These are phyloP conservation scores for Rhyacophila evoluta DNA, from an alignment of 2,888 invertebrate genomes.

Conservation along the genomic window DNA sequence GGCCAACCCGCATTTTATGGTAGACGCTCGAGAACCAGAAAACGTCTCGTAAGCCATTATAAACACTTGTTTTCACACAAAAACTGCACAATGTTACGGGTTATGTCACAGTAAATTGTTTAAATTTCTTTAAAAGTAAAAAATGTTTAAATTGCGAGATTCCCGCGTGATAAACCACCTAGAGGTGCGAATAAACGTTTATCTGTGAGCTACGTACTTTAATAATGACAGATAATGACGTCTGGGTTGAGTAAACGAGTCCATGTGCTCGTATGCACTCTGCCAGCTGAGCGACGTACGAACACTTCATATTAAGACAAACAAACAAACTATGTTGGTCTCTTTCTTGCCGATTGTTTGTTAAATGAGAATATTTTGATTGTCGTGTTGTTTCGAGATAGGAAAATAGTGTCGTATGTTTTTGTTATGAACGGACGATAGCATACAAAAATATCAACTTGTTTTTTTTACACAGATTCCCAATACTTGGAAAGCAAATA, in stretches of 20 bases:
- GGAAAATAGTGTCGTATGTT: conserved; percentile 17
- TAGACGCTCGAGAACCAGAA: conserved; percentile 6
- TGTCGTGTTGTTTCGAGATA: conserved; percentile 8
- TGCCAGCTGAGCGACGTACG: neutral
- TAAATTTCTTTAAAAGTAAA: conserved; percentile 15
- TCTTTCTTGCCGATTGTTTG: neutral
- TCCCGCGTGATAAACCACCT: conserved; percentile 28
- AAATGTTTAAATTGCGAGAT: conserved; percentile 29
- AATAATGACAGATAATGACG: conserved; percentile 61
- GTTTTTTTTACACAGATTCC: too few relatives aligned
- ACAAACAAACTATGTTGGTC: neutral
- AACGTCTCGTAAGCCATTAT: conserved; percentile 28
- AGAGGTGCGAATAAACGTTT: conserved; percentile 43
- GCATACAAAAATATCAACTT: too few relatives aligned
- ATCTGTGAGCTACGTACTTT: conserved; percentile 72
- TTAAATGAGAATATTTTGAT: neutral
- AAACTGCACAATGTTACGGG: conserved; percentile 28
- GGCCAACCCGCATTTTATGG: conserved; percentile 44
- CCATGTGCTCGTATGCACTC: conserved; percentile 16
- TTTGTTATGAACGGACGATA: too few relatives aligned
- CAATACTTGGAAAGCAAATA: too few relatives aligned
- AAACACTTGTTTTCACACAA: conserved; percentile 30
- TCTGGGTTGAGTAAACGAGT: neutral
- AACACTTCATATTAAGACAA: neutral
- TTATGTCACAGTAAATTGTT: neutral